Evolutionary conservation across 2,888 invertebrate species (phyloP), one percentile per base, ranked within the genome.

Genomic region (Norana najaformis): DNA sequence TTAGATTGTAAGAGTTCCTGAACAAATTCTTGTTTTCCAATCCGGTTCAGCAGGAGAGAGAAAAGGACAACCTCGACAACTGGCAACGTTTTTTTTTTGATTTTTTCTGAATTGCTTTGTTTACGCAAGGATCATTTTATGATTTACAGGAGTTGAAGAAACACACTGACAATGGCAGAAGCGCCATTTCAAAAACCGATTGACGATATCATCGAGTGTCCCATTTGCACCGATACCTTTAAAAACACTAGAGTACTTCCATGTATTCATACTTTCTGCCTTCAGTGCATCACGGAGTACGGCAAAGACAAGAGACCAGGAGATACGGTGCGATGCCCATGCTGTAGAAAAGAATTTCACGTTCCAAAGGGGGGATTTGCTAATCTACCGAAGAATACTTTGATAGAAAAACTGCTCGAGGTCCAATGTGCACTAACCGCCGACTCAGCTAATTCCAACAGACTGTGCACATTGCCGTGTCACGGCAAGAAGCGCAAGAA

Each of bases 211-310:
- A 35, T 41, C 30, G 88, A 88, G 41, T 88, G 88, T 88, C 41
- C 88, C 30, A 88, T 88, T 39, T 88, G 88, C 41, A 39, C 34
- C 30, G 41, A 88, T 1, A 88, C 88, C 23, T 88, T 88, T 36
- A 88, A 23, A 88, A n/a, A 88, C 34, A 38, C 88, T 11, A 88
- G 41, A 39, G 38, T 37, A 20, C 88, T 88, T 88, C 88, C 88
- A 8, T 88, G 88, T 39, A 88, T 88, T 88, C 88, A 88, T 39
- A 88, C 88, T 8, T 88, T 88, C 41, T 88, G 88, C 41, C 88
- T 88, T 41, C 23, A 16, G 2, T 88, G 88, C 41, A 38, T 88
- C 16, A 1, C 13, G 34, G 18, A 88, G 37, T 23, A n/a, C 34
- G 88, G 41, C 11, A 34, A 41, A 88, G 34, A 41, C 41, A 35